Evolutionary conservation across 2,113 vertebrate species (phyloP), one percentile per base, ranked within the genome.

Genomic region (Formicarius rufipectus): DNA sequence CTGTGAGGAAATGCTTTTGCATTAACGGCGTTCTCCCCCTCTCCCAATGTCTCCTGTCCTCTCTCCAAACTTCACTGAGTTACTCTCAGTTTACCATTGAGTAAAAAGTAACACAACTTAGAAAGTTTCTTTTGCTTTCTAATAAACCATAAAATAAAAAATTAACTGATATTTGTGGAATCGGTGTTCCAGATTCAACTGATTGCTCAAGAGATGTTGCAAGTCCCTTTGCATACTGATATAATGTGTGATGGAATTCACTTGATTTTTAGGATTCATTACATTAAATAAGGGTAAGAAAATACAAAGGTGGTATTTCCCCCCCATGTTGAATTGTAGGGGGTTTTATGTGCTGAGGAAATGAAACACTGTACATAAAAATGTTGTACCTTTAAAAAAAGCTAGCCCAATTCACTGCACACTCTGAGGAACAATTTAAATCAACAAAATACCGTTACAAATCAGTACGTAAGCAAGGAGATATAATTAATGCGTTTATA

Each of bases 401-500:
- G 77, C 93, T 96, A 93, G 71, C 95, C 87, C 92, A 87, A 88
- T 91, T 90, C 95, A 93, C 97, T 94, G 87, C 72, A 77, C 82
- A 56, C 87, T 95, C 94, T 75, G 76, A 40, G 94, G 94, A 69
- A 94, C 92, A 78, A 95, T 97, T 97, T 81, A 81, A 97, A 96
- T 89, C 95, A 89, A 97, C 87, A 91, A 90, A 95, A 96, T 94
- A 95, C 8, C 45, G 74, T 97, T 93, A 95, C 67, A 94, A 95
- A 96, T 68, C 27, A 1, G 62, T 72, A 59, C 83, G 85, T 47
- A 93, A 97, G 91, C 95, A 97, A 95, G 90, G 86, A 96, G 92
- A 92, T 52, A 80, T 84, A 96, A 97, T 97, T 90, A 96, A 97
- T 93, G 80, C 62, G 16, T 95, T 97, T 83, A 91, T 77, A 96